phyloP scores from a whole-genome alignment of 2,113 vertebrate species.

The Hippolais icterina region DNA sequence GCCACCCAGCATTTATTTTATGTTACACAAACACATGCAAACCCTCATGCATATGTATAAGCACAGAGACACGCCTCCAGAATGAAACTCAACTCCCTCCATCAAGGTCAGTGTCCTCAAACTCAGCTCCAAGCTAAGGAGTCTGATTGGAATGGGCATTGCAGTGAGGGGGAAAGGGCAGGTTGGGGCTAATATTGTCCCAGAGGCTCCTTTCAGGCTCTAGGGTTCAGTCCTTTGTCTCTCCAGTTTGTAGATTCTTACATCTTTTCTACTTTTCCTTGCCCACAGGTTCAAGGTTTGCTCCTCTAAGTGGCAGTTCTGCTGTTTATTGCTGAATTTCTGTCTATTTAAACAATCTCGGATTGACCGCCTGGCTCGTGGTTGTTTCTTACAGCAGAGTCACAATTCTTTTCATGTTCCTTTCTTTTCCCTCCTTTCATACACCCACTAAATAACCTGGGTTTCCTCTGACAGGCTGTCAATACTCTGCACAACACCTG shows the following conservation, averaged over 20 bases:
- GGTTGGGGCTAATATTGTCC: neutral
- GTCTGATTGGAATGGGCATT: neutral
- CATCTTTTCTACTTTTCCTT: neutral
- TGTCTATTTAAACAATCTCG: neutral
- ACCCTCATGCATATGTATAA: neutral
- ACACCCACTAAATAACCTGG: neutral
- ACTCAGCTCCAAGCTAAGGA: neutral
- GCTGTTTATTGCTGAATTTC: neutral
- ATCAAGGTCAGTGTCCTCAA: neutral
- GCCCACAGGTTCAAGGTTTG: neutral
- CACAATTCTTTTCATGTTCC: neutral
- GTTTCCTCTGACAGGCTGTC: neutral
- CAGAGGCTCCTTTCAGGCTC: neutral
- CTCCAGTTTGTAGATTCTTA: neutral
- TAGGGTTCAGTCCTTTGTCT: neutral
- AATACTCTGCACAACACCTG: neutral
- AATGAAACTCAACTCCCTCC: neutral
- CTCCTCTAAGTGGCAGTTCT: neutral
- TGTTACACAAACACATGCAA: conserved; percentile 17
- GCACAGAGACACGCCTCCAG: neutral
- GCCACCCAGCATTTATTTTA: neutral
- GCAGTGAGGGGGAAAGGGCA: neutral
- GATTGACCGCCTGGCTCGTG: neutral
- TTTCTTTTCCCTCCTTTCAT: neutral
- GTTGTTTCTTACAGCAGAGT: neutral